A percentile compares a stretch with the other conserved stretches of the same genome.
Conservation (phyloP, 2,113 vertebrate species). For the Cottus gobio region DNA sequence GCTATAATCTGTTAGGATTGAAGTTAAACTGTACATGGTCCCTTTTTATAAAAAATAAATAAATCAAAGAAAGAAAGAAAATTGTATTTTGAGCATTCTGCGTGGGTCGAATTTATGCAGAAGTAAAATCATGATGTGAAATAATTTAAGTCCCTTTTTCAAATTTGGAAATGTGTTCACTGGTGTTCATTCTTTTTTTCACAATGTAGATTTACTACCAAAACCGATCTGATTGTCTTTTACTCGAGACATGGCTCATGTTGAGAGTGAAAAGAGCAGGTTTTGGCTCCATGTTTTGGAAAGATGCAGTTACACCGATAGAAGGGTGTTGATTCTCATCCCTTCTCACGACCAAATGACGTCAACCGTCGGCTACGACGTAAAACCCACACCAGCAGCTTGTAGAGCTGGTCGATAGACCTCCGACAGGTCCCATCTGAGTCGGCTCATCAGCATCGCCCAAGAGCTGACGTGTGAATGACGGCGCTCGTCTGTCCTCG, state of each 20-base stretch:
- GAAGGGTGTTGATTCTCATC: neutral
- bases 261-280: conserved; percentile 7
- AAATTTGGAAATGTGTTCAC: neutral
- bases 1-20: neutral
- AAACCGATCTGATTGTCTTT: neutral
- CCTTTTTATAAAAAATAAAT: neutral
- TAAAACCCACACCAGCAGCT: neutral
- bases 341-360: conserved; percentile 1
- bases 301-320: neutral
- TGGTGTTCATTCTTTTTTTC: neutral
- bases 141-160: neutral
- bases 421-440: neutral
- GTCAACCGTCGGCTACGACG: neutral
- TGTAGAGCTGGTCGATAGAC: conserved; percentile 11
- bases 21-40: neutral
- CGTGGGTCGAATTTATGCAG: neutral
- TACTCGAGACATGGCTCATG: neutral
- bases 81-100: neutral
- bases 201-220: neutral
- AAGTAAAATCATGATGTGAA: neutral
- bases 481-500: conserved; percentile 28
- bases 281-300: neutral
- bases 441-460: conserved; percentile 4
- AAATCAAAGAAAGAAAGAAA: neutral
- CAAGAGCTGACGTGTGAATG: conserved; percentile 14